Base-by-base conservation (phyloP, 2,888 invertebrate species). In the Campopleginae sp. region DNA sequence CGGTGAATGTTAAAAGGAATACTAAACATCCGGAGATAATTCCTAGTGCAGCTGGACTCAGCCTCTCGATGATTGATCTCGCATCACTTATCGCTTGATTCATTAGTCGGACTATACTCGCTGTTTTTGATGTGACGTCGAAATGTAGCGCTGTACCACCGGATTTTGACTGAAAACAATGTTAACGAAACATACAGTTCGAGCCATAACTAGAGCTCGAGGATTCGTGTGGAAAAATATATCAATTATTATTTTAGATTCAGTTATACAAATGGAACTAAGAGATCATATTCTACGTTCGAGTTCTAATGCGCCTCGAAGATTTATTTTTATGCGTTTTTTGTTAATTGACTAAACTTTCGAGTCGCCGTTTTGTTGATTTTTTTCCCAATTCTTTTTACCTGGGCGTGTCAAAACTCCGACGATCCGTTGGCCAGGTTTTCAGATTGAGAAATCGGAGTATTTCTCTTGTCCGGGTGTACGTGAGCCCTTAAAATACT, bases 1-100 rank as follows among this genome's bases (percentile, higher is more conserved):
- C 87, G 31, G 88, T 87, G 23, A 87, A 88, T 6, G 87, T 87
- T 66, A 87, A 58, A 33, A 87, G 74, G 74, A 88, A 88, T 17
- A 85, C 88, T 31, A 88, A 66, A 65, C 85, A 88, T 12, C 88
- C 88, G 27, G 83, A 80, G 8, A 87, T 71, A 46, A 87, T 87
- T 12, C 88, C 88, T 23, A 82, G 31, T 5, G 85, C 74, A 31
- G 88, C 87, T 70, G 88, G 88, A 44, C 86, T 86, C n/a, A 87
- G 54, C 19, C 78, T 80, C 54, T 84, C 72, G 74, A 83, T 44
- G 17, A 83, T 75, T 63, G 61, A 46, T 61, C 61, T 80, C 14
- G 65, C 83, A 8, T 44, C 54, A 1, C 70, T 44, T 6, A 85
- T 68, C 5, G 44, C 77, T 27, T 51, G 66, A n/a, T 44, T 68